Evolutionary conservation across 2,888 invertebrate species (phyloP), one percentile per base, ranked within the genome.

Genomic region (Diadegma fenestrale): DNA sequence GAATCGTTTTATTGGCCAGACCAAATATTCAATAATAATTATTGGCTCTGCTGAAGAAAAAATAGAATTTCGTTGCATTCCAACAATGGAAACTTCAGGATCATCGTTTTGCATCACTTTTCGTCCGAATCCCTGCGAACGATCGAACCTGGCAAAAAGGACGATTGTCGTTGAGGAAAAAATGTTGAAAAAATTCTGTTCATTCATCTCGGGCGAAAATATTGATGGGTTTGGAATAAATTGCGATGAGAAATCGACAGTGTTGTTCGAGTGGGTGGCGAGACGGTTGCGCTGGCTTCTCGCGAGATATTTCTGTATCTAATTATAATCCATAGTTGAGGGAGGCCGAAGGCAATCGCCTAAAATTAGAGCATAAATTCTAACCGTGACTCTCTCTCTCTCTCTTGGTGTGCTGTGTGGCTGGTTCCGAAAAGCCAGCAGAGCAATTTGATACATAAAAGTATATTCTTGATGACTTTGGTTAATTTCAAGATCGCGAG

Each of bases 351-450:
- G 91, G 92, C 93, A 91, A 93, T 93, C 93, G 92, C 89, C 93
- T 93, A 93, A 93, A 93, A 93, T 93, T 93, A 93, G 93, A 93
- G 91, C 91, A 92, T 93, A 92, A 92, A 92, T 92, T 92, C 92
- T 89, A 92, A 92, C 91, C 89, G 89, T 89, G 89, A 89, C 88
- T 87, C 89, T 84, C 82, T 14, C 54, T 88, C 88, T 90, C 90
- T 92, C 90, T 91, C 91, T 48, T n/a, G 14, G 14, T 58, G 14
- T 6, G n/a, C 12, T 58, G 14, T 91, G 89, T 86, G 88, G 82
- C 78, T 79, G 37, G 14, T 26, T 69, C 68, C 26, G 33, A 54
- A 72, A 63, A 76, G 77, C 61, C 66, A 72, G 30, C 66, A 72
- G 30, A 51, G 80, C 41, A 76, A 73, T 86, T 80, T 84, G 73